These are phyloP conservation scores for Heterocephalus glaber DNA, from an alignment of 2,113 vertebrate species.

Conservation along the genomic window DNA sequence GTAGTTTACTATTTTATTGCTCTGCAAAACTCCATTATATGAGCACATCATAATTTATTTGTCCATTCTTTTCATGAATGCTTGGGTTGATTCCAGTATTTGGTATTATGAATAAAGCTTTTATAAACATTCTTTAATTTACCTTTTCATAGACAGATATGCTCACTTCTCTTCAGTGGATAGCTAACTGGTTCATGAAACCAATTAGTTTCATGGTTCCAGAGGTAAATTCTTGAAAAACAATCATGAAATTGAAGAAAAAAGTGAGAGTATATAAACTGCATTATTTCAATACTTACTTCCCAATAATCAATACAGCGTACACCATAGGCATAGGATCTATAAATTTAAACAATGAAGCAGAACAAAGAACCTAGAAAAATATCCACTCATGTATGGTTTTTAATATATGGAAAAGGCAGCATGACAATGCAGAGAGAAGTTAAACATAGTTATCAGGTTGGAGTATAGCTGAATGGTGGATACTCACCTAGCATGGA, in stretches of 20 bases:
- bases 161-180: constrained; percentile 16
- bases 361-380: neutral
- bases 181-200: neutral
- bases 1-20: neutral
- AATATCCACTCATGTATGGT: neutral
- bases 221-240: constrained; percentile 5
- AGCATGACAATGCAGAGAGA: neutral
- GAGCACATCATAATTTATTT: constrained; percentile 44
- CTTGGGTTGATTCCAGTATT: neutral
- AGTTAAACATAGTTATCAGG: neutral
- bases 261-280: neutral
- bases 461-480: neutral
- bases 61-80: neutral
- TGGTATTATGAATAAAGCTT: constrained; percentile 42
- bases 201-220: constrained; percentile 10
- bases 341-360: neutral
- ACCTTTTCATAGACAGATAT: neutral
- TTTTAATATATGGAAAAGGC: constrained; percentile 1
- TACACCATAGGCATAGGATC: neutral
- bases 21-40: constrained; percentile 23
- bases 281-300: constrained; percentile 45
- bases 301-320: neutral
- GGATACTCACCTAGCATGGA: neutral
- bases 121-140: neutral
- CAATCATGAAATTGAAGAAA: neutral